Evolutionary conservation across 2,888 invertebrate genomes (phyloP), one percentile per base, ranked within the genome.

Genomic region (Drosophila ezoana): DNA sequence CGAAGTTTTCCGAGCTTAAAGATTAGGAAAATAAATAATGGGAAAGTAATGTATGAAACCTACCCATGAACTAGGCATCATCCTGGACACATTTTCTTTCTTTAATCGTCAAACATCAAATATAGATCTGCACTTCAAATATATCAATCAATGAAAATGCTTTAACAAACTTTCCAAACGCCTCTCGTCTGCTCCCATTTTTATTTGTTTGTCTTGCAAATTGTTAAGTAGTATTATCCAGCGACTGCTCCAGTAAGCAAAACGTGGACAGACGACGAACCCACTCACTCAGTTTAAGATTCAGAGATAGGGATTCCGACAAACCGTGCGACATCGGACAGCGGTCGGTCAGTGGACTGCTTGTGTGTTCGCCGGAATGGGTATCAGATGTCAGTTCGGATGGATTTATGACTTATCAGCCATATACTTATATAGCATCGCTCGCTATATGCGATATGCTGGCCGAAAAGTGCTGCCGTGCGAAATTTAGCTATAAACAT

Each of bases 391-490:
- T 81, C 82, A 79, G 69, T 68, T 68, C 70, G 56, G 43, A 72
- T 71, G 71, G 76, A 54, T 65, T 81, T 85, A 73, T 86, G 73
- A 63, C 67, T 81, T 81, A 87, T 79, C 82, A 70, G 81, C 28
- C 59, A 35, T 45, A 61, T 61, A 51, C 35, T 11, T 28, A 67
- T 11, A 23, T 16, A 43, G 49, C 35, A 49, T 37, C 49, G 33
- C 9, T 5, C 20, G 28, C 28, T 47, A 43, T 43, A n/a, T 14
- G 3, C 33, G 0, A 33, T n/a, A n/a, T 38, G n/a, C n/a, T n/a
- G 37, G 0, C 1, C 28, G 51, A 51, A 76, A 67, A 68, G 57
- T 73, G 76, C 76, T 69, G 78, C 78, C 78, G 78, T 76, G 74
- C 74, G 45, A 76, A 78, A 45, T 72, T 61, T 38, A 41, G 73